A percentile compares a stretch with the other conserved stretches of the same genome.
These are phyloP conservation scores for Labeo catla DNA, from an alignment of 2,113 vertebrate genomes.

Conservation along the genomic window DNA sequence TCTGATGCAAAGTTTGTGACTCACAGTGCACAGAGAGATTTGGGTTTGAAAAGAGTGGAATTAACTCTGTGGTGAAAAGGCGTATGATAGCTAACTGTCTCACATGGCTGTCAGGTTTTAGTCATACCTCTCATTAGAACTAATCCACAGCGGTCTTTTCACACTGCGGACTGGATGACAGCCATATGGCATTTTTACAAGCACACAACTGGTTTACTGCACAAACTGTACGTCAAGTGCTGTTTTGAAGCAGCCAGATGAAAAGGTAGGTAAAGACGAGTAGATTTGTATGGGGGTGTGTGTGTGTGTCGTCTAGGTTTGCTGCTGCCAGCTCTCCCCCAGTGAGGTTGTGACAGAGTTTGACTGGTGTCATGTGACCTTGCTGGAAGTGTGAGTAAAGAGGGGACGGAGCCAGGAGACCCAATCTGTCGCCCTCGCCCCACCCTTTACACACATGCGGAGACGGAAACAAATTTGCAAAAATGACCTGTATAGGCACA, in stretches of 20 bases:
- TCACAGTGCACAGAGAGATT: neutral
- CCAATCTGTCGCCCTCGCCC: conserved; percentile 57
- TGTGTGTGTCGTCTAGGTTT: neutral
- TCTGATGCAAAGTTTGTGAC: neutral
- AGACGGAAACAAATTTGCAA: conserved; percentile 37
- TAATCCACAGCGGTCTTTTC: conserved; percentile 42
- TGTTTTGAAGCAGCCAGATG: conserved; percentile 15
- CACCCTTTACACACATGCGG: conserved; percentile 39
- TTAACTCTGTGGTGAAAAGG: conserved; percentile 26
- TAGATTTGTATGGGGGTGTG: neutral
- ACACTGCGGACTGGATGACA: conserved; percentile 29
- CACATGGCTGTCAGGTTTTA: conserved; percentile 34
- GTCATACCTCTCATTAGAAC: conserved; percentile 36
- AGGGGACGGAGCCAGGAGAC: conserved; percentile 59
- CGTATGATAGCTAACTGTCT: conserved; percentile 3
- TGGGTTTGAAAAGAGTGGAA: conserved; percentile 9
- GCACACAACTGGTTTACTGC: conserved; percentile 30
- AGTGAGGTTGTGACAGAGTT: conserved; percentile 50
- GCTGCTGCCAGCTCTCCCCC: conserved; percentile 49
- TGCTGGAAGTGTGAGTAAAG: conserved; percentile 71
- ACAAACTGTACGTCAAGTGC: conserved; percentile 8
- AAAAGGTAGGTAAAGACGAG: neutral
- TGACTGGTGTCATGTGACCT: conserved; percentile 63
- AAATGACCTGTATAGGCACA: conserved; percentile 18
- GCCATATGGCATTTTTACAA: conserved; percentile 39